Conservation (phyloP, 1,140 invertebrate species). For the Uloborus diversus region DNA sequence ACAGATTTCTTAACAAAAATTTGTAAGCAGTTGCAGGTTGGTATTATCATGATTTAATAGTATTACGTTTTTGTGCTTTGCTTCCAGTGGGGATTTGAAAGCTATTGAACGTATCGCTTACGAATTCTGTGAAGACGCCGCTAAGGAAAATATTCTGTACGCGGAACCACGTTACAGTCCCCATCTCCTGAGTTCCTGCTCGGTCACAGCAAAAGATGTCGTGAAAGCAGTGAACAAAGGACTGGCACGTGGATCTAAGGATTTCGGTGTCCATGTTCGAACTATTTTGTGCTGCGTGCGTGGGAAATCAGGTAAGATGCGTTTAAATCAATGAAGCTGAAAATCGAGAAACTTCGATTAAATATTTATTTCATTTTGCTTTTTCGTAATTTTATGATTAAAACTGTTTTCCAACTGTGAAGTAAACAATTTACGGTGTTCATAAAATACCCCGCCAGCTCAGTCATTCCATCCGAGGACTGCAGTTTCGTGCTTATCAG, state of each 20-base stretch:
- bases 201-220: slow-evolving; percentile 66
- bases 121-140: slow-evolving; percentile 72
- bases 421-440: too few species aligned
- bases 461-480: too few species aligned
- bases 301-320: slow-evolving; percentile 64
- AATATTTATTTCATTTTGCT: too few species aligned
- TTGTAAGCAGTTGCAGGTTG: too few species aligned
- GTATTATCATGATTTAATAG: too few species aligned
- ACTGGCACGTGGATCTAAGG: slow-evolving; percentile 66
- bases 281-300: slow-evolving; percentile 69
- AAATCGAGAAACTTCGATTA: too few species aligned
- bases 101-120: slow-evolving; percentile 72
- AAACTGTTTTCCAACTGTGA: too few species aligned
- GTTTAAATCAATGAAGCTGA: too few species aligned
- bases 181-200: slow-evolving; percentile 67
- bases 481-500: too few species aligned
- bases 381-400: too few species aligned
- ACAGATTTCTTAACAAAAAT: too few species aligned
- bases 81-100: slow-evolving; percentile 68
- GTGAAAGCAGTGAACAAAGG: slow-evolving; percentile 68
- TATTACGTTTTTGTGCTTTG: slow-evolving; percentile 8
- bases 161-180: slow-evolving; percentile 72
- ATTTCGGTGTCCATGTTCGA: slow-evolving; percentile 69
- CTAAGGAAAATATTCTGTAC: slow-evolving; percentile 69
- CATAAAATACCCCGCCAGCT: too few species aligned